Evolutionary conservation across 2,113 vertebrate genomes (phyloP), one percentile per base, ranked within the genome.

Genomic region (Pithys albifrons): DNA sequence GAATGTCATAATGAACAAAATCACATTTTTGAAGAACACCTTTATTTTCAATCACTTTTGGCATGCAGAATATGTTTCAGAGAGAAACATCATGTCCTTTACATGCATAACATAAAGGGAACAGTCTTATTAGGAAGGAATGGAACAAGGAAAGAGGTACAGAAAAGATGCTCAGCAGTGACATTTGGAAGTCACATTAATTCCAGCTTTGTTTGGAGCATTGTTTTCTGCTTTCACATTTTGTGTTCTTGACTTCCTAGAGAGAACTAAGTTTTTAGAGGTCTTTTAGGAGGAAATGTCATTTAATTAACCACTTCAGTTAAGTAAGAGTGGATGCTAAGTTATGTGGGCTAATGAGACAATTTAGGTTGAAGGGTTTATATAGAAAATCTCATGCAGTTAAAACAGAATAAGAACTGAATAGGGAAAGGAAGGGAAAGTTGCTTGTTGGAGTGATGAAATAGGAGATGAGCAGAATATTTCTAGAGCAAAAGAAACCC

Each of bases 271-370:
- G 28, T 31, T 78, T 81, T 89, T 39, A 88, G 80, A 88, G 24
- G 11, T 35, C 28, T 78, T 91, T 81, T 75, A 88, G 57, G 65
- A 91, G 70, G 46, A 90, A 84, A 51, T 78, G 37, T 65, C 61
- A 43, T 91, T 94, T 92, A 88, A 75, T 67, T n/a, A 94, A 86
- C 52, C 49, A 65, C 57, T 88, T 93, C 25, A 84, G 25, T 81
- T 88, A 72, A 93, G 25, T 85, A 81, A 83, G 52, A 78, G 67
- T 69, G n/a, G 23, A 69, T 87, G 72, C 48, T 72, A 85, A 86
- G 65, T 86, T 62, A 43, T 83, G 49, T 82, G 67, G 49, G 9
- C 54, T 96, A 93, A 92, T 93, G 69, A 96, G 86, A 62, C 49
- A 72, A 62, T 77, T 92, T 59, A 84, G 23, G 28, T 41, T 87